phyloP scores from a whole-genome alignment of 2,113 vertebrate species.

The Larimichthys polyactis region DNA sequence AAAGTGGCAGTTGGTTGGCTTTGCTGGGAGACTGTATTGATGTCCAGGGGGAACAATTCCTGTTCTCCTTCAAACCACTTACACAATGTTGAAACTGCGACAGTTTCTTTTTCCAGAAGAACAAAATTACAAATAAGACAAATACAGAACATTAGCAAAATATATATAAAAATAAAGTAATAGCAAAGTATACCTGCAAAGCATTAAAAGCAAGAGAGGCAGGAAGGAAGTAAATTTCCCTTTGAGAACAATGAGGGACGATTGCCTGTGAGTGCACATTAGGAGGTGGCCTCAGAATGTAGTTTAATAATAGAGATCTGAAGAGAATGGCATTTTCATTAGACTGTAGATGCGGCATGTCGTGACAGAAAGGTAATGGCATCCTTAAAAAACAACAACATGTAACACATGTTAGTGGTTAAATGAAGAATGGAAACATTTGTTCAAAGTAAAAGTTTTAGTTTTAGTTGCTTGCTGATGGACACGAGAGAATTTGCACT shows the following conservation, averaged over 20 bases:
- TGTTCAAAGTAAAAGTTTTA: neutral
- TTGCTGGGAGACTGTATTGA: neutral
- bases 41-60: neutral
- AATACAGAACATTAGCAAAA: neutral
- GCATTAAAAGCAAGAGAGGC: neutral
- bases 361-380: conserved; percentile 5
- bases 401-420: neutral
- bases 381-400: conserved; percentile 4
- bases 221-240: neutral
- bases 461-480: neutral
- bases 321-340: conserved; percentile 27
- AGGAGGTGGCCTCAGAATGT: conserved; percentile 3
- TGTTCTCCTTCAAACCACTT: neutral
- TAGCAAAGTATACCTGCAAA: neutral
- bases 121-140: neutral
- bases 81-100: neutral
- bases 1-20: neutral
- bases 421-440: neutral
- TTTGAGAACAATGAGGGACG: neutral
- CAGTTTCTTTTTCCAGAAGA: neutral
- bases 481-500: neutral
- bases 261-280: conserved; percentile 17
- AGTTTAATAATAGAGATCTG: conserved; percentile 27
- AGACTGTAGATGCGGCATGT: conserved; percentile 13
- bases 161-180: neutral